Evolutionary conservation across 64 coral and sea anemone species (phyloP).

Genomic region (Catalaphyllia jardinei): DNA sequence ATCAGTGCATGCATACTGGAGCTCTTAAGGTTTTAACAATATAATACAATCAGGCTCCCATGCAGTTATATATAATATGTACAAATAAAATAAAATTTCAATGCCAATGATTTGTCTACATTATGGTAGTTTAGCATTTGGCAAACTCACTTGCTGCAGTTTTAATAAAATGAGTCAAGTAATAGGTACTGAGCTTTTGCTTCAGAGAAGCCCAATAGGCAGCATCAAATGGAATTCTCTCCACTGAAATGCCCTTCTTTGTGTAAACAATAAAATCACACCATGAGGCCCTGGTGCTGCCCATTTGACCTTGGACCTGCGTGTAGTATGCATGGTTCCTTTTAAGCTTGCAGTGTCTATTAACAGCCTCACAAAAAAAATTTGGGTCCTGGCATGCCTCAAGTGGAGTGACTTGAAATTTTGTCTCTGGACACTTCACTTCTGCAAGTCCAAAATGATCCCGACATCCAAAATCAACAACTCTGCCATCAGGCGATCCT

Average conservation of each 20-base stretch:
- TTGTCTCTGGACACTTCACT: slow-evolving; percentile 37
- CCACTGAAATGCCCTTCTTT: background rate
- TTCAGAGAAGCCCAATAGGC: too few relatives aligned
- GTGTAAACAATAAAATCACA: slow-evolving; percentile 48
- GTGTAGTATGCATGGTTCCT: slow-evolving; percentile 34
- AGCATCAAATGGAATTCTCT: too few relatives aligned
- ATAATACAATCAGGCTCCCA: too few relatives aligned
- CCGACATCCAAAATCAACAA: slow-evolving; percentile 36
- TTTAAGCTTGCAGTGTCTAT: slow-evolving; percentile 31
- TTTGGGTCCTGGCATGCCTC: slow-evolving; percentile 12
- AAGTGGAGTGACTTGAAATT: slow-evolving; percentile 46
- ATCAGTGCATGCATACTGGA: too few relatives aligned
- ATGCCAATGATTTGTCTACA: background rate
- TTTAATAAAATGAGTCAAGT: too few relatives aligned
- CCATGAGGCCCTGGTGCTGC: background rate
- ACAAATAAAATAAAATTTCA: background rate
- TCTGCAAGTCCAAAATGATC: slow-evolving; percentile 46
- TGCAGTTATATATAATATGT: too few relatives aligned
- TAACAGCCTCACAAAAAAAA: slow-evolving; percentile 28
- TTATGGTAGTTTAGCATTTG: too few relatives aligned
- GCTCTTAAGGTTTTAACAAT: too few relatives aligned
- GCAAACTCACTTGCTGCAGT: background rate
- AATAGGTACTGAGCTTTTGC: too few relatives aligned
- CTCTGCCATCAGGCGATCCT: slow-evolving; percentile 31
- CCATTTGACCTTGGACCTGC: slow-evolving; percentile 56